These are phyloP conservation scores for Prietella phreatophila DNA, from an alignment of 2,113 vertebrate genomes.

Conservation along the genomic window DNA sequence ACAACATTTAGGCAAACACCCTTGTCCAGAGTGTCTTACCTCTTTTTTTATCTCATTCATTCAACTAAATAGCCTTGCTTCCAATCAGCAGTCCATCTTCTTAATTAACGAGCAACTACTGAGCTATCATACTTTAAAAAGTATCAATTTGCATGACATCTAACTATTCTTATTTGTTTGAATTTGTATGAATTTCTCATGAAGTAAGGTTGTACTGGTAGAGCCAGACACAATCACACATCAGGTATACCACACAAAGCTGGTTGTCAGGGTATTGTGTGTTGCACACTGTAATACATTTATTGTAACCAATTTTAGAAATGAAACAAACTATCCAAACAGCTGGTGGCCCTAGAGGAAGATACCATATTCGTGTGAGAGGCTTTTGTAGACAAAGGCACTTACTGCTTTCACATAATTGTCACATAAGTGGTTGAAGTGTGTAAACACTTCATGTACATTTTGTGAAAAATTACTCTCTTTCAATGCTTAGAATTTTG, in stretches of 20 bases:
- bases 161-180: neutral
- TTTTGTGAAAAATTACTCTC: constrained; percentile 20
- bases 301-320: neutral
- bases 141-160: neutral
- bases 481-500: constrained; percentile 5
- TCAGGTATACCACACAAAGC: neutral
- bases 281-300: neutral
- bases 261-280: neutral
- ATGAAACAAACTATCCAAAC: neutral
- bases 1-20: no score
- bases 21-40: neutral
- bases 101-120: no score
- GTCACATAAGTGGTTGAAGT: constrained; percentile 24
- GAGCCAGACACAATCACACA: neutral
- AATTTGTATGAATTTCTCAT: neutral
- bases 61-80: no score
- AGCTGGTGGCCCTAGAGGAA: constrained; percentile 62
- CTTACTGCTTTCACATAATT: constrained; percentile 23
- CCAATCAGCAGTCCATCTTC: no score
- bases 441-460: constrained; percentile 25
- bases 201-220: neutral
- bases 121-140: no score
- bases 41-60: no score
- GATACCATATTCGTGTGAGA: constrained; percentile 38
- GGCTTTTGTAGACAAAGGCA: constrained; percentile 8